A percentile compares a stretch with the other conserved stretches of the same genome.
These are phyloP conservation scores for Stenotaenia linearis DNA, from an alignment of 2,888 invertebrate genomes.

Conservation along the genomic window DNA sequence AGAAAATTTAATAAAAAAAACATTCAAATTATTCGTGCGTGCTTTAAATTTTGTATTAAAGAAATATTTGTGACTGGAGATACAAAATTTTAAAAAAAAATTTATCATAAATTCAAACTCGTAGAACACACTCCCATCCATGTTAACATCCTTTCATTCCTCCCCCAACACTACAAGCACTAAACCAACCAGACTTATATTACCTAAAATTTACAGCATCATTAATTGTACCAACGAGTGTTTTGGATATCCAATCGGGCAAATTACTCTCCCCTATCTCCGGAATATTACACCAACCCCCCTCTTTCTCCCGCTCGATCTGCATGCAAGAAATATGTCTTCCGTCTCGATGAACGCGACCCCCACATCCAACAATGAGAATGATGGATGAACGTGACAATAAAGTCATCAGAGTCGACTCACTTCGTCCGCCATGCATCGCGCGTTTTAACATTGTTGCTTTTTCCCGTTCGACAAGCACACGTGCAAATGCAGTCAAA, in stretches of 20 bases:
- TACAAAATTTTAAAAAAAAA: too few species aligned
- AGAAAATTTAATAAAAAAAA: too few species aligned
- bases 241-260: not conserved
- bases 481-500: not conserved
- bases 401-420: not conserved
- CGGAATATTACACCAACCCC: not conserved
- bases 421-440: not conserved
- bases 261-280: not conserved
- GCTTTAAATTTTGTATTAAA: too few species aligned
- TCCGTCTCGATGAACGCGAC: constrained; percentile 19
- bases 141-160: too few species aligned
- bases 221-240: not conserved
- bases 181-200: not conserved
- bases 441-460: not conserved
- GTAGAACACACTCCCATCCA: too few species aligned
- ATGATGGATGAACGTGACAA: constrained; percentile 19
- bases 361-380: constrained; percentile 13
- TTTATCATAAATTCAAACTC: too few species aligned
- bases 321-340: constrained; percentile 19
- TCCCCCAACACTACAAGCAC: too few species aligned
- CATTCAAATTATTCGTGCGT: too few species aligned
- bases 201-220: not conserved
- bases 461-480: not conserved
- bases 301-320: not conserved
- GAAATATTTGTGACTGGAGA: too few species aligned